Evolutionary conservation across 1,140 invertebrate species (phyloP).

Genomic region (Lordiphosa clarofinis): DNA sequence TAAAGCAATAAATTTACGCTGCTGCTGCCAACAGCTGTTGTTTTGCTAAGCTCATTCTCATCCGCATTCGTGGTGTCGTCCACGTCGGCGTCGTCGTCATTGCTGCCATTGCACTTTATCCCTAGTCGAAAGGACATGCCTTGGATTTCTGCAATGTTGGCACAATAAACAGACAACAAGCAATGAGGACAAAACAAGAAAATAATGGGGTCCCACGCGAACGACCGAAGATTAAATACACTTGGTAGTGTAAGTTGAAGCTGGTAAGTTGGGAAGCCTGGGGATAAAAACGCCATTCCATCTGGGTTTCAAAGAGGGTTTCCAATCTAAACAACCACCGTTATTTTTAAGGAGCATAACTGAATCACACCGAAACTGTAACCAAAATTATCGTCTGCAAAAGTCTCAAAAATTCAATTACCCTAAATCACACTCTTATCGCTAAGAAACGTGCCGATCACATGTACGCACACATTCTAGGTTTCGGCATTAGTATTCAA

Average conservation of each 20-base stretch:
- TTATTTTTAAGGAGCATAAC: too few relatives aligned
- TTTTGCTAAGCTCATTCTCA: conserved; percentile 42
- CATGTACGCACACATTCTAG: too few relatives aligned
- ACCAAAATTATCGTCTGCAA: too few relatives aligned
- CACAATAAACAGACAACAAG: conserved; percentile 62
- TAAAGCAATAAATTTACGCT: conserved; percentile 44
- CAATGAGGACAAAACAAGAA: conserved; percentile 50
- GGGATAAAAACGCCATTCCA: too few relatives aligned
- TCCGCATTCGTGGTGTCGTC: neutral
- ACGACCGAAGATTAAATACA: conserved; percentile 5
- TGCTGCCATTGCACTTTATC: conserved; percentile 44
- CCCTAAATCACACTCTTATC: too few relatives aligned
- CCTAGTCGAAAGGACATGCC: conserved; percentile 51
- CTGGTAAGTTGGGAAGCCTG: too few relatives aligned
- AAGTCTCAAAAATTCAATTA: too few relatives aligned
- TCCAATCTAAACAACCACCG: too few relatives aligned
- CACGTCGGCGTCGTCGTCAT: conserved; percentile 2
- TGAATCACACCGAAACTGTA: too few relatives aligned
- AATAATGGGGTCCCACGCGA: conserved; percentile 15
- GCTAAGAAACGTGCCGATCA: too few relatives aligned
- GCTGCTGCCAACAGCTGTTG: conserved; percentile 55
- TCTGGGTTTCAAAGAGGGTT: too few relatives aligned
- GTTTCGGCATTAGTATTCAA: too few relatives aligned
- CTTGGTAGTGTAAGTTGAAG: neutral
- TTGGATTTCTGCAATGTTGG: conserved; percentile 56